A percentile compares a stretch with the other conserved stretches of the same genome.
Conservation (phyloP, 2,797 vertebrate species). For the Coreius guichenoti region DNA sequence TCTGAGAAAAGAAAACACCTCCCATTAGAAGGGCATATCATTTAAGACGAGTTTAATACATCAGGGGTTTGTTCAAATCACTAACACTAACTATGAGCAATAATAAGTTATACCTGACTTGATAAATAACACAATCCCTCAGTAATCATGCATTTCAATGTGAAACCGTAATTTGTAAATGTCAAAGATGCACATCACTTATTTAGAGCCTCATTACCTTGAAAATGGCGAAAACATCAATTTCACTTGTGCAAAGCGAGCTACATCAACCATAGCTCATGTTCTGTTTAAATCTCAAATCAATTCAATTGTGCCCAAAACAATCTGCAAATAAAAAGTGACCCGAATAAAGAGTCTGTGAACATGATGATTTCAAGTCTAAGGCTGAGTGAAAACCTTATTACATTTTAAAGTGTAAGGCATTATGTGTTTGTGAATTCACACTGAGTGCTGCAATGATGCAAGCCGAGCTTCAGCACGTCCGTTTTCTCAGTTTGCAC, state of each 20-base stretch:
- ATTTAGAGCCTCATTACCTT: slow-evolving; percentile 15
- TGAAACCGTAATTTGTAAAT: not conserved
- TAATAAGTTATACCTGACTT: not conserved
- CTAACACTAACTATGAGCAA: not conserved
- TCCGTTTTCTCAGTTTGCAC: not conserved
- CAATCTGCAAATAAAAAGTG: not conserved
- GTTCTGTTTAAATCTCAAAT: not conserved
- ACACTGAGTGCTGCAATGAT: not conserved
- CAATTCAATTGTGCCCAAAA: not conserved
- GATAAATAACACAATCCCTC: not conserved
- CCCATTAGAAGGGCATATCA: not conserved
- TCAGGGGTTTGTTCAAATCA: not conserved
- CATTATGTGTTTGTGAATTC: not conserved
- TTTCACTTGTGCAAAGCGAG: not conserved
- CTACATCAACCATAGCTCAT: not conserved
- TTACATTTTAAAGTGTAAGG: not conserved
- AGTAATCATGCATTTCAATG: not conserved
- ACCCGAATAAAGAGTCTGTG: not conserved
- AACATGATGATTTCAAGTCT: not conserved
- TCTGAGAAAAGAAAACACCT: not conserved
- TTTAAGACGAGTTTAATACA: not conserved
- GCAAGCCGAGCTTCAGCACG: not conserved
- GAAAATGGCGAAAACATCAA: slow-evolving; percentile 12
- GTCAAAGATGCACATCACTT: not conserved
- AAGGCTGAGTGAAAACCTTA: not conserved